phyloP scores from a whole-genome alignment of 2,888 invertebrate species.

The Agonum fuliginosum region DNA sequence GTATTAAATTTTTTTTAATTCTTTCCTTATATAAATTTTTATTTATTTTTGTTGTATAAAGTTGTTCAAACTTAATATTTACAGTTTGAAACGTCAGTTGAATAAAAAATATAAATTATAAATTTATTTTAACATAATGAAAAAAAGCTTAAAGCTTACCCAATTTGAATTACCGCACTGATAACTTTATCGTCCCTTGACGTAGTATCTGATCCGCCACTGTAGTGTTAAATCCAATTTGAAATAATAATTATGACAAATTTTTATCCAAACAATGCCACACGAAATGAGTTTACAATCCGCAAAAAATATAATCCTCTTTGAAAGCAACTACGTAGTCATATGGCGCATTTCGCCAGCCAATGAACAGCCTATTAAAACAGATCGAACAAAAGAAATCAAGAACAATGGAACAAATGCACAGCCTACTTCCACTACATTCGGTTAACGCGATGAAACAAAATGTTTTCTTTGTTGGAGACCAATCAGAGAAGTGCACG shows the following conservation, averaged over 20 bases:
- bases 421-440: conserved; percentile 37
- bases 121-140: too few species aligned
- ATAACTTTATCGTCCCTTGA: too few species aligned
- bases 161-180: too few species aligned
- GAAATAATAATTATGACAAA: neutral
- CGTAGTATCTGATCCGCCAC: too few species aligned
- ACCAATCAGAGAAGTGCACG: conserved; percentile 27
- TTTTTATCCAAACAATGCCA: neutral
- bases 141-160: too few species aligned
- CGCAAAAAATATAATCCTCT: neutral
- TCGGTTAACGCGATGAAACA: conserved; percentile 34
- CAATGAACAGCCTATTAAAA: conserved; percentile 28
- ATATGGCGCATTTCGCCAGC: neutral
- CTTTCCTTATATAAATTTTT: too few species aligned
- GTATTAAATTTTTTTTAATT: too few species aligned
- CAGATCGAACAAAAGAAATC: conserved; percentile 27
- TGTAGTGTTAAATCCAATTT: neutral
- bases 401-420: conserved; percentile 31
- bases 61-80: too few species aligned
- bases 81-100: too few species aligned
- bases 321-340: neutral
- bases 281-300: neutral
- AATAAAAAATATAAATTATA: too few species aligned
- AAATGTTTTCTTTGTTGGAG: conserved; percentile 33
- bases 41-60: too few species aligned